phyloP scores from a whole-genome alignment of 2,888 invertebrate genomes.

The Malthinus seriepunctatus region DNA sequence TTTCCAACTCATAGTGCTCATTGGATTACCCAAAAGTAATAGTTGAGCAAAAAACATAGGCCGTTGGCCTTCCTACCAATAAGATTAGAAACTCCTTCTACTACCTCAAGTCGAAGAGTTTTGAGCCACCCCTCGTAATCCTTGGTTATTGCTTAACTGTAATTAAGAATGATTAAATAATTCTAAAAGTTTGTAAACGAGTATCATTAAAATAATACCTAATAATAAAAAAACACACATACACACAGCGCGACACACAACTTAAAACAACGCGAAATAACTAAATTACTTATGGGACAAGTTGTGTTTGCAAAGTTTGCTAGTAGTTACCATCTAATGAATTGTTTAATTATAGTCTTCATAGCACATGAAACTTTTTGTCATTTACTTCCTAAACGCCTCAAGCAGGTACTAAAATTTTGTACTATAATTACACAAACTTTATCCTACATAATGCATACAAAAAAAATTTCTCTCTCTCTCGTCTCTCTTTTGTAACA shows the following conservation, averaged over 20 bases:
- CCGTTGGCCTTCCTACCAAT: too few species aligned
- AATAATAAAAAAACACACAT: too few species aligned
- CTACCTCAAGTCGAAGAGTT: too few species aligned
- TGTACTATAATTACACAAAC: not conserved
- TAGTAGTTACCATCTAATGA: slow-evolving; percentile 18
- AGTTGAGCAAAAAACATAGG: too few species aligned
- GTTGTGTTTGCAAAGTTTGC: slow-evolving; percentile 21
- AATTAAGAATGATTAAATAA: too few species aligned
- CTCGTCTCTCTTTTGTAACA: not conserved
- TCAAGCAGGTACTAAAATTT: not conserved
- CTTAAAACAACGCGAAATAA: slow-evolving; percentile 18
- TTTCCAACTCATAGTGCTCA: too few species aligned
- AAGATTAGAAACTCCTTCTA: too few species aligned
- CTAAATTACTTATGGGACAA: slow-evolving; percentile 22
- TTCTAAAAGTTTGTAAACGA: too few species aligned
- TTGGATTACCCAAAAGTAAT: too few species aligned
- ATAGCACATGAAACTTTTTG: not conserved
- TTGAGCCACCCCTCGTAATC: too few species aligned
- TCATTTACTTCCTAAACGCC: not conserved
- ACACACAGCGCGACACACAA: not conserved
- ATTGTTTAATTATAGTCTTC: slow-evolving; percentile 15
- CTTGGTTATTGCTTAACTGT: too few species aligned
- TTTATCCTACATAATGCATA: not conserved
- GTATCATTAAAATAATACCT: too few species aligned
- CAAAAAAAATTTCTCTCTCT: not conserved